These are phyloP conservation scores for Bryconaethiops microstoma DNA, from an alignment of 2,797 vertebrate species.

Conservation along the genomic window DNA sequence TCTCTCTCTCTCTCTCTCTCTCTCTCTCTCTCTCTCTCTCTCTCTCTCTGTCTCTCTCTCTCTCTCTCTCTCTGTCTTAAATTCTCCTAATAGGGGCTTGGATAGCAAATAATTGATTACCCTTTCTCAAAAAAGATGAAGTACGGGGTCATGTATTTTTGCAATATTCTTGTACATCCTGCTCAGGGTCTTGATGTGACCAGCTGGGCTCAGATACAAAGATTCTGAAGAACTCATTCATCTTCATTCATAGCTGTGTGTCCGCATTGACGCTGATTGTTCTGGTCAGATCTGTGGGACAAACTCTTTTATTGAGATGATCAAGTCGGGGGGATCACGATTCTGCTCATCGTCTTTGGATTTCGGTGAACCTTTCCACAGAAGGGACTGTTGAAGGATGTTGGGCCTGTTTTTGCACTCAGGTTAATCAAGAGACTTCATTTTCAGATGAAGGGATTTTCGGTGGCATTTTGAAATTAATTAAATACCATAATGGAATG, in stretches of 20 bases:
- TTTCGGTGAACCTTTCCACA: constrained; percentile 6
- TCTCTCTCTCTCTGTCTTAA: not conserved
- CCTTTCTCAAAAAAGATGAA: too few species aligned
- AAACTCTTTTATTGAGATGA: not conserved
- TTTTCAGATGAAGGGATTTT: constrained; percentile 22
- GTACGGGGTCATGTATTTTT: too few species aligned
- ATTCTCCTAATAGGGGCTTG: too few species aligned
- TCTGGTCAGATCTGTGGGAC: constrained; percentile 4
- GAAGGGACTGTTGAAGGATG: not conserved
- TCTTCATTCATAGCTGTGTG: not conserved
- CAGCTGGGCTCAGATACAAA: not conserved
- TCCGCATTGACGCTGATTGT: not conserved
- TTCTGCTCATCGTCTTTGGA: not conserved
- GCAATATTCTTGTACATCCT: not conserved
- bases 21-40: not conserved
- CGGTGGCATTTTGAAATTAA: constrained; percentile 1
- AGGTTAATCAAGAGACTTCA: not conserved
- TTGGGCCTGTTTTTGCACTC: not conserved
- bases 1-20: not conserved
- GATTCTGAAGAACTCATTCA: not conserved
- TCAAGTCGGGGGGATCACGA: not conserved
- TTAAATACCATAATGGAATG: not conserved
- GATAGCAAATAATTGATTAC: too few species aligned
- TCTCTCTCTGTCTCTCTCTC: not conserved
- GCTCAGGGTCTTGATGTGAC: not conserved